These are phyloP conservation scores for Holacanthella duospinosa DNA, from an alignment of 2,888 invertebrate genomes.

Conservation along the genomic window DNA sequence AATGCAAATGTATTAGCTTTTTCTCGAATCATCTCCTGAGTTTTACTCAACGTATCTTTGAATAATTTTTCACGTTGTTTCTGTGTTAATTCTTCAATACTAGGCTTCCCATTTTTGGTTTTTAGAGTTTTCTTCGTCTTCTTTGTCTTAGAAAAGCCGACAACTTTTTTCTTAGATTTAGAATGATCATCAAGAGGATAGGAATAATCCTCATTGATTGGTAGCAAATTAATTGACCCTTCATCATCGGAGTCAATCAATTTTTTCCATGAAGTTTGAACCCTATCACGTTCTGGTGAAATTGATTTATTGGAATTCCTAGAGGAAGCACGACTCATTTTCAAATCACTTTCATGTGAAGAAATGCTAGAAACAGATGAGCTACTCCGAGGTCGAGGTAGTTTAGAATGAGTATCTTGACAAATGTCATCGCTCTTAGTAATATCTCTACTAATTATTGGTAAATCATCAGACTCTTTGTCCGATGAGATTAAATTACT, in stretches of 20 bases:
- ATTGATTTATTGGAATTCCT: not conserved
- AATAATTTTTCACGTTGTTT: conserved; percentile 5
- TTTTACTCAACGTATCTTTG: conserved; percentile 8
- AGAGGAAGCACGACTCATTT: too few species aligned
- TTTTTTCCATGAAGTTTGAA: not conserved
- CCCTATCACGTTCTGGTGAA: too few species aligned
- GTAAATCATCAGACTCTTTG: not conserved
- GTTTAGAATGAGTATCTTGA: not conserved
- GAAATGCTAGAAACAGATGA: too few species aligned
- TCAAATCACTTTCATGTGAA: too few species aligned
- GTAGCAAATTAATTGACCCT: not conserved
- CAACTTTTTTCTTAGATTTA: too few species aligned
- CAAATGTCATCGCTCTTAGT: not conserved
- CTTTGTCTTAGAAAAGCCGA: not conserved
- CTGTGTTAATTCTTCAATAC: not conserved
- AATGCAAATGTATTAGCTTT: not conserved
- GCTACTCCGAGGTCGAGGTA: not conserved
- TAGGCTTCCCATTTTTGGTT: not conserved
- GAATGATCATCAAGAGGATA: too few species aligned
- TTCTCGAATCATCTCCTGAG: conserved; percentile 2
- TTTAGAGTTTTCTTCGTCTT: not conserved
- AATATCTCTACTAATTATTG: not conserved
- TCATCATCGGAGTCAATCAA: not conserved
- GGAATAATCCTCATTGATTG: not conserved
- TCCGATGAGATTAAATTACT: not conserved